phyloP scores from a whole-genome alignment of 1,140 invertebrate genomes.

The Hylaeus volcanicus region DNA sequence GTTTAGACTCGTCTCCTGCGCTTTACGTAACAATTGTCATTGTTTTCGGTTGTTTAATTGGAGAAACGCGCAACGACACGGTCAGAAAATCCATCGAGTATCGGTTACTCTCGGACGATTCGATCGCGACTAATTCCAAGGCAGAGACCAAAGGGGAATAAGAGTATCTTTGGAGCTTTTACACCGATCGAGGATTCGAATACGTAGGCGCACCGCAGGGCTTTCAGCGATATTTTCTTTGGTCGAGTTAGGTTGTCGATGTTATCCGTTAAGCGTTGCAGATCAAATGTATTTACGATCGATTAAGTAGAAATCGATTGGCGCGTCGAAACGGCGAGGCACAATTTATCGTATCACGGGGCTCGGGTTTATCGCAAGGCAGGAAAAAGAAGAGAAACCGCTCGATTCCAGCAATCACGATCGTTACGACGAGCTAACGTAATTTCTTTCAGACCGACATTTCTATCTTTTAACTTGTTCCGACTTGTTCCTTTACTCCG shows the following conservation, averaged over 20 bases:
- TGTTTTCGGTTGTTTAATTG: too few relatives aligned
- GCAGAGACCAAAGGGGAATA: too few relatives aligned
- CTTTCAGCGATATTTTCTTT: background rate
- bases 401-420: conserved; percentile 19
- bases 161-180: too few relatives aligned
- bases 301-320: conserved; percentile 13
- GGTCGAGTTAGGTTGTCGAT: background rate
- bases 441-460: conserved; percentile 8
- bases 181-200: too few relatives aligned
- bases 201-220: too few relatives aligned
- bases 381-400: background rate
- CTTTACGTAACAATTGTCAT: too few relatives aligned
- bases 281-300: conserved; percentile 10
- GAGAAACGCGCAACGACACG: background rate
- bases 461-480: conserved; percentile 1
- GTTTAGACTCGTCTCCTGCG: too few relatives aligned
- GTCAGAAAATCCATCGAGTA: background rate
- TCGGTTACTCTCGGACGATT: background rate
- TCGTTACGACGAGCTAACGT: conserved; percentile 15
- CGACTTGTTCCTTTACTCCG: background rate
- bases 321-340: background rate
- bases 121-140: too few relatives aligned
- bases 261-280: background rate
- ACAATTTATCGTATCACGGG: background rate
- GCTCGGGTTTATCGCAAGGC: background rate